phyloP scores from a whole-genome alignment of 2,797 vertebrate genomes.

The Darevskia nairensis region DNA sequence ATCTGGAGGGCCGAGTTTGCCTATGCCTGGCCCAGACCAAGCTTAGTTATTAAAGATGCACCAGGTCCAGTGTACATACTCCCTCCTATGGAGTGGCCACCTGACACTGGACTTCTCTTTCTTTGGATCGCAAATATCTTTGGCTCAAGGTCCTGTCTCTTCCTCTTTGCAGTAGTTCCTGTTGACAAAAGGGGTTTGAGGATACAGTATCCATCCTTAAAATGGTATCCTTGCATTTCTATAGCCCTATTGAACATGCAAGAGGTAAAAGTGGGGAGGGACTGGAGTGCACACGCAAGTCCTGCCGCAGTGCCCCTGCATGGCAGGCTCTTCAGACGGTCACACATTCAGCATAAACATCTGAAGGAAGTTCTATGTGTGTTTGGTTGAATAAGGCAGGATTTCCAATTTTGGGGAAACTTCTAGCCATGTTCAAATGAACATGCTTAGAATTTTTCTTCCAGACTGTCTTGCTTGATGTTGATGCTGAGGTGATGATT shows the following conservation, averaged over 20 bases:
- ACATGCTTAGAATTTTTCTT: background rate
- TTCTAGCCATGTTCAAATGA: background rate
- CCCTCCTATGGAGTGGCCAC: too few species aligned
- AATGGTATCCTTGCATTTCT: background rate
- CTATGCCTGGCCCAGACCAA: too few species aligned
- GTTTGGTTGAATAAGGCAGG: background rate
- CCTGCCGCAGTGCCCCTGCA: background rate
- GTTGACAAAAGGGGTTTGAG: background rate
- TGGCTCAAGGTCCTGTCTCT: background rate
- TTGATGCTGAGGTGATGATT: too few species aligned
- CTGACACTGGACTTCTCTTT: background rate
- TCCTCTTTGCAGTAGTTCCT: background rate
- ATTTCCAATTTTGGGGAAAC: too few species aligned
- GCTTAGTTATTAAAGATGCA: too few species aligned
- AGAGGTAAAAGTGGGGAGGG: too few species aligned
- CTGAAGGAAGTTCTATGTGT: background rate
- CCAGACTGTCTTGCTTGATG: too few species aligned
- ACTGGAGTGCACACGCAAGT: background rate
- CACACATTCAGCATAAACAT: background rate
- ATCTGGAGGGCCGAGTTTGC: too few species aligned
- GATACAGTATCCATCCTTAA: background rate
- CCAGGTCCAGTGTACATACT: background rate
- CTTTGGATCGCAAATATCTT: background rate
- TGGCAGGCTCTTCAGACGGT: background rate
- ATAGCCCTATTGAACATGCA: background rate